Evolutionary conservation across 2,888 invertebrate species (phyloP).

Genomic region (Serripes groenlandicus): DNA sequence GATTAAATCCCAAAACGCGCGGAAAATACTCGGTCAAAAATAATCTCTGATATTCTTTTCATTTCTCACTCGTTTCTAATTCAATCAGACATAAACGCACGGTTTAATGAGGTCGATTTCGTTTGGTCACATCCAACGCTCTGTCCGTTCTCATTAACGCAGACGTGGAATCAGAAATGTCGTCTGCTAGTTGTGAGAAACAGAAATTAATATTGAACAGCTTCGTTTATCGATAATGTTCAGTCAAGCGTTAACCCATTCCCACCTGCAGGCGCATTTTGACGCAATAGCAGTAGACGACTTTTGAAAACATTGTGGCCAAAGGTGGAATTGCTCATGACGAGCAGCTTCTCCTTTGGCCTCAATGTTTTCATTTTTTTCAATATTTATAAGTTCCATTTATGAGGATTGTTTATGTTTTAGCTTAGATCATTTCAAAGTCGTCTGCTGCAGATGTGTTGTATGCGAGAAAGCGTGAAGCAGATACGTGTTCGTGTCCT

Average conservation of each 20-base stretch:
- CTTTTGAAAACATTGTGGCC: background rate
- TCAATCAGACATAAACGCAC: background rate
- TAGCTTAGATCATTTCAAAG: too few relatives aligned
- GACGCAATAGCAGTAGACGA: background rate
- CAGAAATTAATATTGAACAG: slow-evolving; percentile 19
- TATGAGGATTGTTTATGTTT: too few relatives aligned
- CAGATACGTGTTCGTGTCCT: too few relatives aligned
- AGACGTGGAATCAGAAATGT: slow-evolving; percentile 1
- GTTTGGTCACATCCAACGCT: too few relatives aligned
- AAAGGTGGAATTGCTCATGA: background rate
- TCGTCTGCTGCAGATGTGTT: too few relatives aligned
- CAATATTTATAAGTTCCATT: too few relatives aligned
- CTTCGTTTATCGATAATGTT: slow-evolving; percentile 1
- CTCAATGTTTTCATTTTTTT: background rate
- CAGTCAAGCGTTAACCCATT: background rate
- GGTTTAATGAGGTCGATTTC: background rate
- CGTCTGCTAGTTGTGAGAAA: slow-evolving; percentile 12
- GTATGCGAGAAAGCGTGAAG: too few relatives aligned
- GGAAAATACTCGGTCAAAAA: too few relatives aligned
- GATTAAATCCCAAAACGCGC: too few relatives aligned
- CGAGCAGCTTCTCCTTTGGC: background rate
- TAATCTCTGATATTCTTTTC: too few relatives aligned
- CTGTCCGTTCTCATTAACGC: background rate
- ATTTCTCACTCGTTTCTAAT: background rate
- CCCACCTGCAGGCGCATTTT: background rate